Evolutionary conservation across 30 jellyfish, hydroid and myxozoan species (phyloP), one percentile per base, ranked within the genome.

Genomic region (Turritopsis dohrnii): DNA sequence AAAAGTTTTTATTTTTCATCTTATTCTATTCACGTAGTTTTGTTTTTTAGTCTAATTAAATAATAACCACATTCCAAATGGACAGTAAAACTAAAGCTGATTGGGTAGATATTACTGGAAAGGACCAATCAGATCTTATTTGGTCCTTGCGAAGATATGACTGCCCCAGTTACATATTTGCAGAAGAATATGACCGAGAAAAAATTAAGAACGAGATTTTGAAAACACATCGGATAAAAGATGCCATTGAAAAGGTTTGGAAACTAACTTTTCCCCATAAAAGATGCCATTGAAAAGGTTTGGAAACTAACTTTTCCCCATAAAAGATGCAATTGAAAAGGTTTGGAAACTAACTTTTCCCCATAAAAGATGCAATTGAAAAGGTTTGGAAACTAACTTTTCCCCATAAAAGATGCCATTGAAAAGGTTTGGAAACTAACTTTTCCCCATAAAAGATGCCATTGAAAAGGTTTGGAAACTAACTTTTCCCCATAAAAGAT

Each of bases 211-310:
- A 82, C 20, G 83, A 79, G 28, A 89, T 90, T 18, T 54, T 90
- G 41, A 21, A 79, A 52, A 74, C 97, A 7, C 88, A 81, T 66
- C 79, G 97, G 25, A 89, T 90, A 23, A 22, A 82, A 31, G 83
- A 77, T 85, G 95, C 95, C 54, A 86, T 90, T 81, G 90, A 90
- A 19, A 77, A 82, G 93, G 93, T 79, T 21, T 52, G n/a, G n/a
- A n/a, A n/a, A n/a, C n/a, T n/a, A n/a, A n/a, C n/a, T n/a, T n/a
- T n/a, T n/a, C n/a, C n/a, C n/a, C n/a, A 89, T 90, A 23, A 22
- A 82, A 31, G 83, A 77, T 85, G 95, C 95, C 54, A 86, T 90
- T 81, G 90, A 90, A 19, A 77, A 82, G 93, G 93, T 79, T 21
- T 52, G n/a, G n/a, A n/a, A n/a, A n/a, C n/a, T n/a, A n/a, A n/a